These are phyloP conservation scores for Seladonia tumulorum DNA, from an alignment of 2,888 invertebrate genomes.

Conservation along the genomic window DNA sequence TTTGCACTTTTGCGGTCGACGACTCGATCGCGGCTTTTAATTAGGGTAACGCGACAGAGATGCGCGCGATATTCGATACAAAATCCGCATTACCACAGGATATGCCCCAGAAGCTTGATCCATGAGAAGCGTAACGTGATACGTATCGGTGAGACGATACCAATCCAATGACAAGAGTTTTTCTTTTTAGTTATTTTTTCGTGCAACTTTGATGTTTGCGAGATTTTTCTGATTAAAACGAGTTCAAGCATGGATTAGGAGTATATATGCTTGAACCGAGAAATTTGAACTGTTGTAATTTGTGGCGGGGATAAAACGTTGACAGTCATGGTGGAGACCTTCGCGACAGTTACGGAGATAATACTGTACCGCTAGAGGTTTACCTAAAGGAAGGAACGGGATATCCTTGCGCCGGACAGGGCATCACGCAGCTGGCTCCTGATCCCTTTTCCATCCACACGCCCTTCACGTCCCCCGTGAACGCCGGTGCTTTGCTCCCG, in stretches of 20 bases:
- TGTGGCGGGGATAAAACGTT: not conserved
- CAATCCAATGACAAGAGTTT: not conserved
- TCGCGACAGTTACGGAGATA: not conserved
- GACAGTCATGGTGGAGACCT: not conserved
- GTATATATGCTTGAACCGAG: not conserved
- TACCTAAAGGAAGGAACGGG: slow-evolving; percentile 87
- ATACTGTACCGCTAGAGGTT: slow-evolving; percentile 69
- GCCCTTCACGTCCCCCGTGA: slow-evolving; percentile 81
- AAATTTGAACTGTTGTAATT: too few relatives aligned
- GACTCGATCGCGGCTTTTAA: not conserved
- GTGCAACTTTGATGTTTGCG: not conserved
- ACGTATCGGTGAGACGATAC: not conserved
- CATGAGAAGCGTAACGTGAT: not conserved
- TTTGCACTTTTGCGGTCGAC: slow-evolving; percentile 17
- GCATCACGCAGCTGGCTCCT: slow-evolving; percentile 85
- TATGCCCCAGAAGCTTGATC: not conserved
- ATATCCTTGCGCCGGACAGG: slow-evolving; percentile 91
- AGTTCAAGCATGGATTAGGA: not conserved
- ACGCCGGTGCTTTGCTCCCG: slow-evolving; percentile 87
- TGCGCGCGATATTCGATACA: not conserved
- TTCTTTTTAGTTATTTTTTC: not conserved
- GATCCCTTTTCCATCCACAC: slow-evolving; percentile 79
- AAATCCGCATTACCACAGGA: not conserved
- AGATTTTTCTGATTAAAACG: not conserved
- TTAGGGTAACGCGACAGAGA: not conserved